Base-by-base conservation (phyloP, 1,140 invertebrate genomes). In the Drosophila malerkotliana region DNA sequence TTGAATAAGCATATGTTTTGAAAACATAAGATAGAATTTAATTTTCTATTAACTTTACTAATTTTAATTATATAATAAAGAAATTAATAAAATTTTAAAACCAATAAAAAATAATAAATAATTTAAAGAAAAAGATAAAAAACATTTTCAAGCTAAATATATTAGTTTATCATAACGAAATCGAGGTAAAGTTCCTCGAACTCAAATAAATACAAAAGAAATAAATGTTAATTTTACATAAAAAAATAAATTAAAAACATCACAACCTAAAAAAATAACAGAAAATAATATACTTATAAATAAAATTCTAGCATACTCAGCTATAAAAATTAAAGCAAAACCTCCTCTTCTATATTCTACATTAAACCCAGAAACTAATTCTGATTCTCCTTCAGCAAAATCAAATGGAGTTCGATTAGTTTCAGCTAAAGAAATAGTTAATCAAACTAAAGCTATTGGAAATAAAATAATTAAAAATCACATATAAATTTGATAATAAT, bases 1-100 rank as follows among this genome's bases (percentile, higher is more conserved):
- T 94, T 93, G 92, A 92, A 91, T 87, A 94, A 94, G 93, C 92
- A 92, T 93, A 93, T 94, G 93, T 93, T 94, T n/a, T 95, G 93
- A 94, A 95, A 95, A 93, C 92, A 94, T 93, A 28, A 28, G 26
- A 28, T 28, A 28, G 26, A 28, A 28, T 28, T 28, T 28, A 28
- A 28, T 28, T 28, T 28, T 28, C 26, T 6, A 28, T 28, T 28
- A 28, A 28, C 26, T 21, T 21, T 37, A 37, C 34, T 37, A 37
- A 37, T 8, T 37, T 37, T 37, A 37, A 37, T 37, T 37, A 37
- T 44, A 44, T 8, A 44, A 44, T 44, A 44, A 44, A 44, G 14
- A 44, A 15, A 44, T 7, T 44, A 44, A 44, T 15, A 44, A 18
- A 44, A 44, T 44, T 44, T 44, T 44, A 44, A 44, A 44, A 7